Evolutionary conservation across 2,797 vertebrate genomes (phyloP), one percentile per base, ranked within the genome.

Genomic region (Periophthalmus magnuspinnatus): DNA sequence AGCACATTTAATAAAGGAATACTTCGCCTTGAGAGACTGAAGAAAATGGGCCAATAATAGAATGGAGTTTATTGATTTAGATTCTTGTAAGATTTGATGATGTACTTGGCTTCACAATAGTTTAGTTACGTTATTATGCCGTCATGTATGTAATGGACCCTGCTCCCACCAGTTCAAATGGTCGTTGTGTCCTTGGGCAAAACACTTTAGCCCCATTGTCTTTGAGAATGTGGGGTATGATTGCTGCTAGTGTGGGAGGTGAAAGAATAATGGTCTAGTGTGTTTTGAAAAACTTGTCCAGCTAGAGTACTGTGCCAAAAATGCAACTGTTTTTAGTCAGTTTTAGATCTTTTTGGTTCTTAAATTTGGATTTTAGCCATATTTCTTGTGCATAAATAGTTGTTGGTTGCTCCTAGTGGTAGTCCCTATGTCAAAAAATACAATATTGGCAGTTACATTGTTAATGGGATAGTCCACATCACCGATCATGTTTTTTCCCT

Each of bases 31-130:
- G 76, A 62, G 69, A 82, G 69, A 62, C 65, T 5, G 64, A 55
- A 52, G 70, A 79, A 83, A 86, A 77, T 38, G 80, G 75, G 75
- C 86, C 76, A 85, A 80, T 80, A 77, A 77, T 60, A 41, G 61
- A 68, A 68, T 69, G 74, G 75, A 70, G 78, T 36, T 36, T 75
- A 89, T 88, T 82, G 76, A 89, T 85, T 89, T 71, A 72, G 50
- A 87, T 70, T 48, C 55, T 38, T 65, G 24, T 41, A 74, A 76
- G 70, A 74, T 69, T 62, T 68, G 76, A 76, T 22, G 4, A 77
- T 64, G 69, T 76, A 71, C 32, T 59, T 34, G 32, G 32, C 6
- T 33, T 17, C 16, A 59, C 14, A 59, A 34, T 10, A 19, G n/a
- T 52, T n/a, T 33, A 19, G 56, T 24, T 24, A 22, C 33, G 9